Conservation (phyloP, 2,113 vertebrate genomes). For the Cranoglanis bouderius region DNA sequence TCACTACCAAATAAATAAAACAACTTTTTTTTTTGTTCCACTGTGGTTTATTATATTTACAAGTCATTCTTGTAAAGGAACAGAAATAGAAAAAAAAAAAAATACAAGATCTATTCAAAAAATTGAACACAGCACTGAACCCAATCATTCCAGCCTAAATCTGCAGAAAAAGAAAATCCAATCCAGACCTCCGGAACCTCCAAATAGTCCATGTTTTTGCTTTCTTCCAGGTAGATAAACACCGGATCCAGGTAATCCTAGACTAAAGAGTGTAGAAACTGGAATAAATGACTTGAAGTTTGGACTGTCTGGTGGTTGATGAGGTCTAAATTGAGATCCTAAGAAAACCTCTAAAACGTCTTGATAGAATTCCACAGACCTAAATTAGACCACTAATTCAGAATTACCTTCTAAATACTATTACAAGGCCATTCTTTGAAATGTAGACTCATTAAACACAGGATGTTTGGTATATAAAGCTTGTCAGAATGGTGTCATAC, state of each 20-base stretch:
- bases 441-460: slow-evolving; percentile 20
- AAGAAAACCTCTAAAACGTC: neutral
- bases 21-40: slow-evolving; percentile 34
- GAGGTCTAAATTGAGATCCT: neutral
- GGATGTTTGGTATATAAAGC: slow-evolving; percentile 17
- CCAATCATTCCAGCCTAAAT: slow-evolving; percentile 42
- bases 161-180: neutral
- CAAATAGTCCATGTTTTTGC: neutral
- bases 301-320: neutral
- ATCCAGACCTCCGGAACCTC: neutral
- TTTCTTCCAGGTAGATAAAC: neutral
- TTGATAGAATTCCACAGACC: neutral
- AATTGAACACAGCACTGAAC: slow-evolving; percentile 52
- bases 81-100: slow-evolving; percentile 60
- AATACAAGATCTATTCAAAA: slow-evolving; percentile 54
- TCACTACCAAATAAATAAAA: slow-evolving; percentile 20
- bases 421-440: slow-evolving; percentile 18
- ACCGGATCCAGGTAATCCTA: neutral
- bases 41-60: slow-evolving; percentile 58
- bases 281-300: neutral
- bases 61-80: slow-evolving; percentile 61
- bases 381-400: neutral
- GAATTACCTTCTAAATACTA: slow-evolving; percentile 17
- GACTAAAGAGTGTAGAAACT: neutral
- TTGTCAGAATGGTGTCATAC: neutral